Evolutionary conservation across 2,888 invertebrate species (phyloP).

Genomic region (Hypsopygia costalis): DNA sequence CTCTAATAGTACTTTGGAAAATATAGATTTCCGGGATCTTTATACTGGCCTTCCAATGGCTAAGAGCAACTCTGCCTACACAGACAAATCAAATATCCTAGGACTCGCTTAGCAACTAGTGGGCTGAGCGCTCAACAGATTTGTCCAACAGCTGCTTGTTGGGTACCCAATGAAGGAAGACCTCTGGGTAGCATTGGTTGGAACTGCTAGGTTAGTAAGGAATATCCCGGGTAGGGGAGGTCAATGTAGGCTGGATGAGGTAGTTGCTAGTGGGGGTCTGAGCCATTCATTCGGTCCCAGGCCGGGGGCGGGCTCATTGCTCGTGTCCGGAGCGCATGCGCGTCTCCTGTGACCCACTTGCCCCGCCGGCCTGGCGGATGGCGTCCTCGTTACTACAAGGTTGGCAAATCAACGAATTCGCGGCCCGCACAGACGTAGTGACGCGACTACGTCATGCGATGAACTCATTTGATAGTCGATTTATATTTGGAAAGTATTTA

Average conservation of each 20-base stretch:
- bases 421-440: constrained; percentile 59
- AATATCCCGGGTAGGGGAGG: constrained; percentile 51
- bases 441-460: constrained; percentile 53
- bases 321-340: constrained; percentile 72
- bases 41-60: constrained; percentile 7
- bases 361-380: constrained; percentile 40
- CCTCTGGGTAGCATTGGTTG: constrained; percentile 37
- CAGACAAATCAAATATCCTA: constrained; percentile 41
- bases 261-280: constrained; percentile 45
- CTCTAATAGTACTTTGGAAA: too few relatives aligned
- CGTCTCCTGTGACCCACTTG: constrained; percentile 71
- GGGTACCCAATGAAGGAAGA: constrained; percentile 37
- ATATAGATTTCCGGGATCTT: constrained; percentile 1
- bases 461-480: constrained; percentile 23
- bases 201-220: constrained; percentile 25
- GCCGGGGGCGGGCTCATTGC: constrained; percentile 76
- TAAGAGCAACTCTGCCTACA: constrained; percentile 32
- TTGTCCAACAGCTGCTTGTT: constrained; percentile 62
- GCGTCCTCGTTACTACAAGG: constrained; percentile 69
- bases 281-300: constrained; percentile 63
- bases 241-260: constrained; percentile 39
- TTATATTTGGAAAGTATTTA: not conserved
- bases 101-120: constrained; percentile 70
- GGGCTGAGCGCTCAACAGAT: constrained; percentile 65
- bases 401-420: constrained; percentile 70